Base-by-base conservation (phyloP, 2,888 invertebrate species). In the Malthinus seriepunctatus region DNA sequence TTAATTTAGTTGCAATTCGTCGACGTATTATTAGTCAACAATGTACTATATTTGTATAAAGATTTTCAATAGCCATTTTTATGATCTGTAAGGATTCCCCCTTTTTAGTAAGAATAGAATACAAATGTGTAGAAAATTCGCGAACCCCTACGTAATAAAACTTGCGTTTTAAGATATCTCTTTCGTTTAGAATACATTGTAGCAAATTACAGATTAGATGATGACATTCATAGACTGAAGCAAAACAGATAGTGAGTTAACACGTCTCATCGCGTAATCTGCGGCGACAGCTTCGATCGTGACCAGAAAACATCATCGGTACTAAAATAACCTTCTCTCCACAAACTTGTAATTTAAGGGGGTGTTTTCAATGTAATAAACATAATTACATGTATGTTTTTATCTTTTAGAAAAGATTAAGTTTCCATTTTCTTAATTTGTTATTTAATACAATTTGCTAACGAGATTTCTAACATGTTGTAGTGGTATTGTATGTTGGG, bases 221-320 rank as follows among this genome's bases (percentile, higher is more conserved):
- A 61, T 61, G 61, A 51, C 61, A 57, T 61, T 61, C 44, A 50
- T 47, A 47, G 54, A 61, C 55, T 68, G 71, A 72, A 72, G 72
- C 72, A 71, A 73, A 74, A 70, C 74, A 75, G 75, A 76, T 72
- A 69, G 73, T 71, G 70, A 73, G 74, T 75, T 77, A 76, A 75
- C 76, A 75, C 76, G 76, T 75, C 74, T 69, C 65, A 70, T 69
- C 71, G 67, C 71, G 75, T 77, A 77, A 77, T 77, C 77, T 77
- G 76, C 71, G 75, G 75, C 74, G 77, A 77, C 77, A 77, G 77
- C 74, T 72, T 67, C 73, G 71, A 74, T 74, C 77, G 77, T 77
- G 77, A 77, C 76, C 76, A 74, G 76, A 76, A 77, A 76, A 71
- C 74, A 68, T 68, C 68, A 74, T 71, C 63, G 58, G 56, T 56